Percentiles rank a stretch among this genome's conserved stretches.
These are phyloP conservation scores for Silurus asotus DNA, from an alignment of 2,113 vertebrate genomes.

Conservation along the genomic window DNA sequence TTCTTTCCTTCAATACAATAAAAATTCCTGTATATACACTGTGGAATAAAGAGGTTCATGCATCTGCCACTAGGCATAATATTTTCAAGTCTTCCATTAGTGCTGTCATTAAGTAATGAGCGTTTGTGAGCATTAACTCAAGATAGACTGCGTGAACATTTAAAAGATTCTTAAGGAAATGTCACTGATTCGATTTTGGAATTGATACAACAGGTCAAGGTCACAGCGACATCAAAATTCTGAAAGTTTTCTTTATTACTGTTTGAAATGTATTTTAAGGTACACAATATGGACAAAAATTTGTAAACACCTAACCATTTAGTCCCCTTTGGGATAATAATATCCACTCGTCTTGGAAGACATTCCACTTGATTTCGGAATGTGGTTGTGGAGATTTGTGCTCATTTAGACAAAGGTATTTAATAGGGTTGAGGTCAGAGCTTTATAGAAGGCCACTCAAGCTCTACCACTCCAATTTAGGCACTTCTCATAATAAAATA, in stretches of 20 bases:
- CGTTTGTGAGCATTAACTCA: background rate
- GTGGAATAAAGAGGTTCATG: background rate
- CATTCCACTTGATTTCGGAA: too few species aligned
- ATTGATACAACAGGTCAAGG: background rate
- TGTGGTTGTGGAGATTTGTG: too few species aligned
- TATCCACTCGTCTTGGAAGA: too few species aligned
- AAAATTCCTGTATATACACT: background rate
- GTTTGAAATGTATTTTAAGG: background rate
- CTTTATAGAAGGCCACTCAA: too few species aligned
- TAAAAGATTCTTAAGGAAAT: background rate
- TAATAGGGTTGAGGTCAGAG: too few species aligned
- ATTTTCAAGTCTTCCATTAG: background rate
- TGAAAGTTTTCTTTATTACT: background rate
- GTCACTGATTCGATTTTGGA: background rate
- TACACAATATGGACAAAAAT: background rate
- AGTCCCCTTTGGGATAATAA: too few species aligned
- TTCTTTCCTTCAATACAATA: background rate
- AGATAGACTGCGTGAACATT: background rate
- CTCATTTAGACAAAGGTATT: too few species aligned
- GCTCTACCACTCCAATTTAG: too few species aligned
- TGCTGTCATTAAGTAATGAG: too few species aligned
- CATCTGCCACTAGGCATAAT: background rate
- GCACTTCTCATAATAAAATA: background rate
- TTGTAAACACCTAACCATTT: too few species aligned
- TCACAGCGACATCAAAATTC: background rate